Evolutionary conservation across 2,797 vertebrate genomes (phyloP), one percentile per base, ranked within the genome.

Genomic region (Parauchenoglanis punctatus): DNA sequence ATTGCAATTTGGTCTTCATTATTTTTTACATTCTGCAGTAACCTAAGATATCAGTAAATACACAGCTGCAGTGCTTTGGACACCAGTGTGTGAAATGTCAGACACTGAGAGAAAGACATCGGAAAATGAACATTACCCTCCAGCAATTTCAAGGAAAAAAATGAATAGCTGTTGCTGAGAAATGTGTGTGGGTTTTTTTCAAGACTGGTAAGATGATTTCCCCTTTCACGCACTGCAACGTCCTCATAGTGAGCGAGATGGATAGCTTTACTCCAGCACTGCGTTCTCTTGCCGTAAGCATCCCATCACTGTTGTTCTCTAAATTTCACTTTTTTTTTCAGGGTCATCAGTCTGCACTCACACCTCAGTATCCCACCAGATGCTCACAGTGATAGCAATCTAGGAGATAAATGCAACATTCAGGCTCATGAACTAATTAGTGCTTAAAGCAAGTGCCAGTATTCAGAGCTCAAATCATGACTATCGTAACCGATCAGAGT

Each of bases 111-210:
- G 31, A 31, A 81, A 85, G 77, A 90, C 75, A 85, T 87, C 85
- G 31, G 77, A 85, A 90, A 86, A 88, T 89, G 85, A 89, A 88
- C 88, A 87, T 65, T 83, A 75, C 72, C 85, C 90, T 88, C 70
- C 82, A 87, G 86, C 84, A 88, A 88, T 81, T 87, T 89, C 75
- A 88, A 68, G 18, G 15, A 78, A 80, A 89, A 40, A 78, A 85
- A 56, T 8, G 35, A 49, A 70, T 25, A 18, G 58, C 18, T 86
- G 83, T 35, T 68, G 75, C 85, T 85, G 72, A 88, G 56, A 87
- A 83, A 89, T 44, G 72, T 3, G 7, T 85, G 46, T 86, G 6
- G 13, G 49, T 31, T 58, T 20, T 83, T 87, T 68, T 70, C 81
- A 81, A 85, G 81, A 86, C 73, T 81, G 58, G 54, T 86, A 54